These are phyloP conservation scores for Colletes gigas DNA, from an alignment of 1,140 invertebrate species.

Conservation along the genomic window DNA sequence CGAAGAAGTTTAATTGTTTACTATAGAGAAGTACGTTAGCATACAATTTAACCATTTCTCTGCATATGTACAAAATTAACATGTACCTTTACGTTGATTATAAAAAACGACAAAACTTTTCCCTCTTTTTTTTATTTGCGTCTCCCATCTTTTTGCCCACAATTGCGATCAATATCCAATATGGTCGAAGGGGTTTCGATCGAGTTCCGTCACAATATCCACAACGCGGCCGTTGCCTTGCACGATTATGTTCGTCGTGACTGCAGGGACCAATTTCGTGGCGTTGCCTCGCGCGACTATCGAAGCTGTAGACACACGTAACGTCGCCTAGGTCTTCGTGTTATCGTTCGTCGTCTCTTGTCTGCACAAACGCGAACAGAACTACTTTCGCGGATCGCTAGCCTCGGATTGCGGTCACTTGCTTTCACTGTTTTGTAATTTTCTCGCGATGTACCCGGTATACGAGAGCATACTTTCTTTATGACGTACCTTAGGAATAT, in stretches of 20 bases:
- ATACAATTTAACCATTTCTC: no score
- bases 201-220: slow-evolving; percentile 45
- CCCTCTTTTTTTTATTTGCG: slow-evolving; percentile 22
- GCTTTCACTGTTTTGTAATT: background rate
- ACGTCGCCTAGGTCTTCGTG: background rate
- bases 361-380: background rate
- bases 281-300: slow-evolving; percentile 11
- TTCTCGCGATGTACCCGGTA: background rate
- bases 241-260: slow-evolving; percentile 49
- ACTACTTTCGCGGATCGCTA: background rate
- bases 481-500: background rate
- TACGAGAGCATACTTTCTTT: background rate
- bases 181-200: slow-evolving; percentile 48
- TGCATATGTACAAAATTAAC: no score
- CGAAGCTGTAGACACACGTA: slow-evolving; percentile 4
- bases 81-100: no score
- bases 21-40: no score
- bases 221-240: slow-evolving; percentile 25
- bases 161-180: slow-evolving; percentile 32
- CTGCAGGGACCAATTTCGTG: slow-evolving; percentile 44
- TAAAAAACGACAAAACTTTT: no score
- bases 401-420: background rate
- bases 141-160: background rate
- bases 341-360: no score
- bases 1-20: no score